Evolutionary conservation across 2,113 vertebrate species (phyloP).

Genomic region (Anguilla rostrata): DNA sequence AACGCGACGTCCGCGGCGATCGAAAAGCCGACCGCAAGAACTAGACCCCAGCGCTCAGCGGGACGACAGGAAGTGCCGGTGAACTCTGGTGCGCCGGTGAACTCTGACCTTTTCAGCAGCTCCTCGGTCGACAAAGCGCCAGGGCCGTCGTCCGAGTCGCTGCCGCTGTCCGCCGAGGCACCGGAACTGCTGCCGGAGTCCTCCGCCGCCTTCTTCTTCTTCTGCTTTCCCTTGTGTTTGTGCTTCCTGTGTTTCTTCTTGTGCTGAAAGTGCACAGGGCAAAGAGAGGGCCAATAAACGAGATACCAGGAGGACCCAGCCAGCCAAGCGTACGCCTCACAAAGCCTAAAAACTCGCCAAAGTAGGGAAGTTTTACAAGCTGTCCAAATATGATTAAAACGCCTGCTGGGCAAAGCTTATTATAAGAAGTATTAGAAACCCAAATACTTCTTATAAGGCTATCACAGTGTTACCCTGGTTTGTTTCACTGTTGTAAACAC

Average conservation of each 20-base stretch:
- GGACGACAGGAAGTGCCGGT: too few relatives aligned
- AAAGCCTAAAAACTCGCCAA: not conserved
- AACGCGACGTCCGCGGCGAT: constrained; percentile 3
- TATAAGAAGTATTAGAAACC: too few relatives aligned
- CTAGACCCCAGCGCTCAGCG: too few relatives aligned
- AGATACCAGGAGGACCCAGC: not conserved
- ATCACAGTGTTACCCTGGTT: too few relatives aligned
- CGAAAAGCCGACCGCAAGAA: too few relatives aligned
- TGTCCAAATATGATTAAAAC: not conserved
- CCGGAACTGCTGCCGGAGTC: constrained; percentile 67
- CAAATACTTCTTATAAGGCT: too few relatives aligned
- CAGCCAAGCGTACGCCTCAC: not conserved
- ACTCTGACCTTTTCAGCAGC: constrained; percentile 77
- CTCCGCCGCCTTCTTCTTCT: constrained; percentile 69
- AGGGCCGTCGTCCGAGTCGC: constrained; percentile 47
- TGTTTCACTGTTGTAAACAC: too few relatives aligned
- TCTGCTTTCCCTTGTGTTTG: constrained; percentile 79
- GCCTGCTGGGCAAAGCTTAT: not conserved
- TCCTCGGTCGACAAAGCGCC: constrained; percentile 62
- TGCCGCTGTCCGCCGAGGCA: constrained; percentile 60
- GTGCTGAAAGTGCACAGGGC: constrained; percentile 53
- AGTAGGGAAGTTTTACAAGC: not conserved
- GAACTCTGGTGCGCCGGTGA: constrained; percentile 6
- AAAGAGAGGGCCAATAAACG: constrained; percentile 13
- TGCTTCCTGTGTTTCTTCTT: constrained; percentile 90